Base-by-base conservation (phyloP, 2,888 invertebrate genomes). In the Morpho deidamia region DNA sequence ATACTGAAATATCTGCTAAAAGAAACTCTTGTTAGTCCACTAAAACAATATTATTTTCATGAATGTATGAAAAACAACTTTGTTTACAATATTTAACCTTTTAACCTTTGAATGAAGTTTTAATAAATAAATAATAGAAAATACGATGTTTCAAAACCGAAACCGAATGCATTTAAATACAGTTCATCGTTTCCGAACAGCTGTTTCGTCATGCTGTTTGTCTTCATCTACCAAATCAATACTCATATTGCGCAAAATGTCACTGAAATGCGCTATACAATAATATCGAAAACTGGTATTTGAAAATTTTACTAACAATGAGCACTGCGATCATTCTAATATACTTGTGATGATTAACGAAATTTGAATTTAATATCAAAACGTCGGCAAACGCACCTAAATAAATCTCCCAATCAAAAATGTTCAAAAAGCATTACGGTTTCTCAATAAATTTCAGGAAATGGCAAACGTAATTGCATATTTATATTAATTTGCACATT, bases 181-280 rank as follows among this genome's bases (percentile, higher is more conserved):
- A 53, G 14, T 44, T 10, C 51, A 55, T 69, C 67, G 70, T 69
- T 71, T 69, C 66, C 65, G 76, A 88, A 88, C 88, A 88, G 89
- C 86, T 88, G 86, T 88, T 87, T 86, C 83, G 72, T 78, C 81
- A 80, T 74, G 74, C 71, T 66, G 66, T 74, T 83, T 74, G 72
- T 83, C 79, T 80, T 76, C 76, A 76, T 76, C 76, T 75, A 72
- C 70, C 74, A 82, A 86, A 89, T 89, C 88, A 84, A 88, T 88
- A 88, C 81, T 72, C 76, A 77, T 78, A 85, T 77, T 89, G 88
- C 88, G 88, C 87, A 88, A 87, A 88, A 84, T 86, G 83, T 80
- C 80, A 81, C 75, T 70, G 74, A 84, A 84, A 80, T 84, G 85
- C 60, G 63, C 61, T 62, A 60, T 53, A 56, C 56, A 56, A 55